These are phyloP conservation scores for Trochalopteron elliotii DNA, from an alignment of 2,113 vertebrate genomes.

Conservation along the genomic window DNA sequence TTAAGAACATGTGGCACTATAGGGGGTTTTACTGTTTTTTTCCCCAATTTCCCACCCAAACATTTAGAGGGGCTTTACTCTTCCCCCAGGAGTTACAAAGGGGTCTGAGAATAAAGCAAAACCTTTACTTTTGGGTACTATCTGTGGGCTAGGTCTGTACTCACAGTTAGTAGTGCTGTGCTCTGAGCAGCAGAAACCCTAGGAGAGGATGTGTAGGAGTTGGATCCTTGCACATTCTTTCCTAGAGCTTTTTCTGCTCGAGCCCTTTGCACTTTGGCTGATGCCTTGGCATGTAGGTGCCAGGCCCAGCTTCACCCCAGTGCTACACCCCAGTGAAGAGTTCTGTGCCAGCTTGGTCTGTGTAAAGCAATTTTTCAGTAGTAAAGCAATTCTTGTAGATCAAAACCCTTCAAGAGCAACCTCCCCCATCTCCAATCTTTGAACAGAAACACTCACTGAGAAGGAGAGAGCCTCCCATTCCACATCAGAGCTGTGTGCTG, in stretches of 20 bases:
- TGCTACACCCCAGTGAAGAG: neutral
- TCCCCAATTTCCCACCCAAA: neutral
- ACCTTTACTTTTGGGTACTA: neutral
- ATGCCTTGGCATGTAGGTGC: rapidly evolving
- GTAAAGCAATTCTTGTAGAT: neutral
- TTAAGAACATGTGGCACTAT: neutral
- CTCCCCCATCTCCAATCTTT: rapidly evolving
- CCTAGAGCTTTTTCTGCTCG: neutral
- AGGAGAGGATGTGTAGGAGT: neutral
- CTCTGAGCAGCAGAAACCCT: neutral
- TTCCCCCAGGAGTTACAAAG: neutral
- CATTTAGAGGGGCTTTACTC: neutral
- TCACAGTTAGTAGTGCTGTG: neutral
- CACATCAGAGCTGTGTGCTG: neutral
- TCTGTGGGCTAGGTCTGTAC: neutral
- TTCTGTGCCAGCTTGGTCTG: neutral
- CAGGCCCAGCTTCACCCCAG: rapidly evolving
- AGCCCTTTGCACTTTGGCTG: neutral
- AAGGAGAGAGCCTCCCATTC: neutral
- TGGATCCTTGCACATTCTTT: neutral
- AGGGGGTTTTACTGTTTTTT: neutral
- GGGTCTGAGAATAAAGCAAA: neutral
- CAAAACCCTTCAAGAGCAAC: neutral
- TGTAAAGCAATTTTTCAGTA: neutral
- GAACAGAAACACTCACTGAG: neutral